These are phyloP conservation scores for Tauraco hartlaubi DNA, from an alignment of 2,797 vertebrate genomes.

Conservation along the genomic window DNA sequence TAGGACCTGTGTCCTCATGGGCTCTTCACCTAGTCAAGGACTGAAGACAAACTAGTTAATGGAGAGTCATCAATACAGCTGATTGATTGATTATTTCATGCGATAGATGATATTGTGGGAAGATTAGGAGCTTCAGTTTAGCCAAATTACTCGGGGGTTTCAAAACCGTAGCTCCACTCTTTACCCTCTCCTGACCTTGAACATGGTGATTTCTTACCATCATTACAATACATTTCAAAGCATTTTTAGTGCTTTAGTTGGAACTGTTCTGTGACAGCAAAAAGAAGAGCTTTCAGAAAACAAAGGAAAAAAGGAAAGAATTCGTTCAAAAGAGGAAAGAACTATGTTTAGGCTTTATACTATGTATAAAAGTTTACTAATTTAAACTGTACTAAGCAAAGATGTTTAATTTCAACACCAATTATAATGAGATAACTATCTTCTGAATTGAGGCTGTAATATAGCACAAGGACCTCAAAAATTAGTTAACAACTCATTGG, in stretches of 20 bases:
- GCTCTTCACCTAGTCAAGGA: background rate
- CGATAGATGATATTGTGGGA: background rate
- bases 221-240: background rate
- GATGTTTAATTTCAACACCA: background rate
- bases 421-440: background rate
- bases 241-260: background rate
- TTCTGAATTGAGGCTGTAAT: background rate
- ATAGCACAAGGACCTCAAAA: background rate
- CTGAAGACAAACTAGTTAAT: background rate
- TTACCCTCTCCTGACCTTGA: background rate
- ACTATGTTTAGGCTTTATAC: background rate
- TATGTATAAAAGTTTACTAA: background rate
- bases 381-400: background rate
- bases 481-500: background rate
- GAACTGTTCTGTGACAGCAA: background rate
- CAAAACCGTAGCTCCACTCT: background rate
- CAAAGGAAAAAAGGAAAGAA: background rate
- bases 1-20: background rate
- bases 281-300: background rate
- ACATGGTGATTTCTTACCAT: accelerated
- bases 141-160: background rate
- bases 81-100: background rate
- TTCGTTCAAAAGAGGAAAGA: background rate
- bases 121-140: background rate
- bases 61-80: background rate